Percentiles rank a stretch among this genome's conserved stretches.
Evolutionary conservation across 1,140 invertebrate genomes (phyloP).

Genomic region (Patella vulgata): DNA sequence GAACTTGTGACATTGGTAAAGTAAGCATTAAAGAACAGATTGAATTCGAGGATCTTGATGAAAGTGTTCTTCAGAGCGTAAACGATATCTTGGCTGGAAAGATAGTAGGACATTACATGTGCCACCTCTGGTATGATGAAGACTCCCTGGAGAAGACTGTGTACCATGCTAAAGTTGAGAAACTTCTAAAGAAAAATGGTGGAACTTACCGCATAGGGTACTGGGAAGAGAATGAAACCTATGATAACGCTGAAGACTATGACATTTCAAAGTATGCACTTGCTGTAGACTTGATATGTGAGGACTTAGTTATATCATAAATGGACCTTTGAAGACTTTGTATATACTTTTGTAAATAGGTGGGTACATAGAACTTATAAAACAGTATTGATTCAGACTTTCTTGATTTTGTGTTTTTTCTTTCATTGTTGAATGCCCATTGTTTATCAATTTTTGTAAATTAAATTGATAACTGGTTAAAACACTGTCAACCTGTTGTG

Average conservation of each 20-base stretch:
- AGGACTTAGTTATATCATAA: neutral
- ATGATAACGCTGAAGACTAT: conserved; percentile 22
- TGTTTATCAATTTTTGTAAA: too few species aligned
- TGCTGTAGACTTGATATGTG: conserved; percentile 13
- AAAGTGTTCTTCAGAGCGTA: neutral
- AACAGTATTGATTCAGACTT: too few species aligned
- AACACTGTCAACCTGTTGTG: too few species aligned
- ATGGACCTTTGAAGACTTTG: too few species aligned
- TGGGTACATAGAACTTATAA: too few species aligned
- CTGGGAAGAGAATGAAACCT: conserved; percentile 12
- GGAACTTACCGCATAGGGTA: conserved; percentile 10
- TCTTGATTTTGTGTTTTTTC: too few species aligned
- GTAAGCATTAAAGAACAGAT: too few species aligned
- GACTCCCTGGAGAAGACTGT: neutral
- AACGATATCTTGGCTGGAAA: neutral
- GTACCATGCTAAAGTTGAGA: conserved; percentile 15
- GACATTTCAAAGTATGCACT: conserved; percentile 18
- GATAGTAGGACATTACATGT: neutral
- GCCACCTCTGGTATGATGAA: neutral
- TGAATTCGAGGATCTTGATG: neutral
- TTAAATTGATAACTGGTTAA: too few species aligned
- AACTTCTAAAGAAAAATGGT: conserved; percentile 11
- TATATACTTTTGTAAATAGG: too few species aligned
- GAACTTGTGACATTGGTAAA: too few species aligned
- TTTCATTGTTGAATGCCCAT: too few species aligned